These are phyloP conservation scores for Lottia gigantea DNA, from an alignment of 2,888 invertebrate species.

Conservation along the genomic window DNA sequence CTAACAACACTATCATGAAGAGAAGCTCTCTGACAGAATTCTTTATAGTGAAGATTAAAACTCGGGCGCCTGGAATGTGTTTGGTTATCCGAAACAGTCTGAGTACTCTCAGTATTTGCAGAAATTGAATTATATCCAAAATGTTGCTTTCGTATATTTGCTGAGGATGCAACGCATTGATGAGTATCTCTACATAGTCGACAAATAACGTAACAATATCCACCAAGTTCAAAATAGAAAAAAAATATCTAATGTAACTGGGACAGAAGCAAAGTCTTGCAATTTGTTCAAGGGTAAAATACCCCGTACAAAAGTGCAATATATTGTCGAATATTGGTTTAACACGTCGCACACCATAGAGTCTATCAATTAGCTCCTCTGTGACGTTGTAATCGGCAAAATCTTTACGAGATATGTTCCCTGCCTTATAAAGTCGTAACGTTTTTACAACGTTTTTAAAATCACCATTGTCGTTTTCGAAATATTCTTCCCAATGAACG, in stretches of 20 bases:
- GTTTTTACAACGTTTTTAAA: background rate
- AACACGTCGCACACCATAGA: background rate
- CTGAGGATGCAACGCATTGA: background rate
- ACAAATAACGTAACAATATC: slow-evolving; percentile 14
- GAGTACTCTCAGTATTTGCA: slow-evolving; percentile 14
- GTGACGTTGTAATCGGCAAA: background rate
- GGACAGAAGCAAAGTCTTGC: slow-evolving; percentile 11
- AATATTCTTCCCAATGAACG: background rate
- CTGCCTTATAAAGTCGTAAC: background rate
- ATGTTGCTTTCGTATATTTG: slow-evolving; percentile 5
- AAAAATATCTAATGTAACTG: background rate
- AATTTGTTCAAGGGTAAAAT: slow-evolving; percentile 11
- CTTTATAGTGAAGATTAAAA: slow-evolving; percentile 12
- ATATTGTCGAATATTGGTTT: background rate
- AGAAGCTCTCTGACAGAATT: slow-evolving; percentile 13
- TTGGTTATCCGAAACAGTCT: slow-evolving; percentile 15
- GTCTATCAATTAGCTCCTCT: background rate
- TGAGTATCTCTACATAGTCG: background rate
- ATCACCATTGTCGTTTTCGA: background rate
- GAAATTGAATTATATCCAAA: slow-evolving; percentile 1
- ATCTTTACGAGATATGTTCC: background rate
- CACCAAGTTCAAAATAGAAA: slow-evolving; percentile 5
- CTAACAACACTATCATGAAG: slow-evolving; percentile 16
- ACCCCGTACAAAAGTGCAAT: slow-evolving; percentile 9
- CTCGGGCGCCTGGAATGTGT: slow-evolving; percentile 15